A percentile compares a stretch with the other conserved stretches of the same genome.
These are phyloP conservation scores for Poeciliopsis turneri DNA, from an alignment of 2,797 vertebrate genomes.

Conservation along the genomic window DNA sequence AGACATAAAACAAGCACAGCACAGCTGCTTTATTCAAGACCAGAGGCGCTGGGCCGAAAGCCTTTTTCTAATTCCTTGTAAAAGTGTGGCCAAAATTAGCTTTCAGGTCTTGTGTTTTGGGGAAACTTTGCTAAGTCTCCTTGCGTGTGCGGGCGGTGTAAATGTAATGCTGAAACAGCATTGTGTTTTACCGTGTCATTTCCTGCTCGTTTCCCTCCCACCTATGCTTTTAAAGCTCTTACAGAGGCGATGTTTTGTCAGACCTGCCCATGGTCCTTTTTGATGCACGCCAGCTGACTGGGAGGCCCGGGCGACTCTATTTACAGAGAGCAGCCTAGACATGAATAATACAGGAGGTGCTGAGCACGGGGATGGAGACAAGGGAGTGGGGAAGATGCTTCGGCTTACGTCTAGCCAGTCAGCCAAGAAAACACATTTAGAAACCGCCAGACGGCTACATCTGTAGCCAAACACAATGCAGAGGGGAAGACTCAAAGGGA, in stretches of 20 bases:
- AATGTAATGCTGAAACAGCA: slow-evolving; percentile 46
- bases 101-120: slow-evolving; percentile 29
- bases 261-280: slow-evolving; percentile 29
- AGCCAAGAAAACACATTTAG: slow-evolving; percentile 25
- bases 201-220: slow-evolving; percentile 38
- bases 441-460: slow-evolving; percentile 42
- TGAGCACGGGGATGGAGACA: slow-evolving; percentile 35
- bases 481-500: slow-evolving; percentile 33
- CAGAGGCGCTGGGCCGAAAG: slow-evolving; percentile 42
- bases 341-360: slow-evolving; percentile 68
- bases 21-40: slow-evolving; percentile 44
- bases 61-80: slow-evolving; percentile 40
- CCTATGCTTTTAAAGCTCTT: slow-evolving; percentile 58
- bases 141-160: neutral
- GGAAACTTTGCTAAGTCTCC: slow-evolving; percentile 2
- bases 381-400: slow-evolving; percentile 26
- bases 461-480: slow-evolving; percentile 23
- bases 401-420: slow-evolving; percentile 27
- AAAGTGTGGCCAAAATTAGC: slow-evolving; percentile 13
- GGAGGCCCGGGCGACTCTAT: slow-evolving; percentile 37
- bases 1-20: slow-evolving; percentile 19
- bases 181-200: slow-evolving; percentile 44
- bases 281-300: slow-evolving; percentile 47
- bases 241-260: slow-evolving; percentile 52
- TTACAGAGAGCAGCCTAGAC: slow-evolving; percentile 50